These are phyloP conservation scores for Cydia fagiglandana DNA, from an alignment of 1,140 invertebrate species.

Conservation along the genomic window DNA sequence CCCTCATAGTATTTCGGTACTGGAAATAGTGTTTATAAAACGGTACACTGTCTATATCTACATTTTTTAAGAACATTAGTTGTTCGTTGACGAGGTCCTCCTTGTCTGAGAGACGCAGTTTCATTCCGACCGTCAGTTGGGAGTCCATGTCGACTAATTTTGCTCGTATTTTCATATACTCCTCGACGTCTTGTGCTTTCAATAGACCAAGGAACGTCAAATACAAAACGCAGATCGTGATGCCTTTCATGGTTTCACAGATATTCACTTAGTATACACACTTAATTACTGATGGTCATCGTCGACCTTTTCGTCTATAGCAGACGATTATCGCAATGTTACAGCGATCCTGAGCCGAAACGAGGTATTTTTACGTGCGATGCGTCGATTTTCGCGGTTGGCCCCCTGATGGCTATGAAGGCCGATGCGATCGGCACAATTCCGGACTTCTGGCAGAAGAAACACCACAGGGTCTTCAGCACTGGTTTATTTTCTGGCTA, in stretches of 20 bases:
- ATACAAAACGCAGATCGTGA: background rate
- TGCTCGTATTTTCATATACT: conserved; percentile 46
- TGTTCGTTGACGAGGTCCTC: conserved; percentile 83
- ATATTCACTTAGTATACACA: too few relatives aligned
- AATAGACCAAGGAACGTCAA: background rate
- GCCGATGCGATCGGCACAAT: too few relatives aligned
- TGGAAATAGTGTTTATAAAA: conserved; percentile 85
- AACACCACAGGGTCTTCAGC: too few relatives aligned
- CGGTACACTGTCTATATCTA: conserved; percentile 82
- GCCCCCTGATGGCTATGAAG: too few relatives aligned
- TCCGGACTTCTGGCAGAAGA: too few relatives aligned
- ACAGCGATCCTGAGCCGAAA: too few relatives aligned
- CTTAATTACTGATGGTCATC: too few relatives aligned
- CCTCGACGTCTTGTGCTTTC: background rate
- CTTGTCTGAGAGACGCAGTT: conserved; percentile 73
- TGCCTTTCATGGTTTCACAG: background rate
- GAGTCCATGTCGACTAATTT: conserved; percentile 58
- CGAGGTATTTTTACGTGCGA: too few relatives aligned
- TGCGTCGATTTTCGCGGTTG: too few relatives aligned
- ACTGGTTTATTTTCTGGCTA: too few relatives aligned
- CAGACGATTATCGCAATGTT: too few relatives aligned
- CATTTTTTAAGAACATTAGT: conserved; percentile 83
- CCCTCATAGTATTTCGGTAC: conserved; percentile 81
- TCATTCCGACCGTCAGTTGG: conserved; percentile 65
- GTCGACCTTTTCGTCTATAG: too few relatives aligned